Percentiles rank a stretch among this genome's conserved stretches.
Conservation (phyloP, 2,113 vertebrate genomes). For the Mastomys coucha region DNA sequence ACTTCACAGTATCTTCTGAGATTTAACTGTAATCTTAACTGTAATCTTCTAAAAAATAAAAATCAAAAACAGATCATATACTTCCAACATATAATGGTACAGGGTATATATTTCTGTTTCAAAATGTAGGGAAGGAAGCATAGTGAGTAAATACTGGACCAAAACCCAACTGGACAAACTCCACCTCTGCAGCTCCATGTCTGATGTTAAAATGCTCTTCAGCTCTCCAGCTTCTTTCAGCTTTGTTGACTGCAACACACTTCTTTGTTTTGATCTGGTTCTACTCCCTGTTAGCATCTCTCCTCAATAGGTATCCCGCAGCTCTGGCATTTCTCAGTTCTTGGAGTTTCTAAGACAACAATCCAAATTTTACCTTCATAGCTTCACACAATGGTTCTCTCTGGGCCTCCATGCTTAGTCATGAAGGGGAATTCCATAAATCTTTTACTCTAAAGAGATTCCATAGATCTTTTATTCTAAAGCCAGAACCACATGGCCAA, state of each 20-base stretch:
- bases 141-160: not conserved
- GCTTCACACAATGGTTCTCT: not conserved
- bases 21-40: not conserved
- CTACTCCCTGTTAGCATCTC: not conserved
- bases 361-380: not conserved
- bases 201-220: not conserved
- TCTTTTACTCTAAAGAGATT: too few species aligned
- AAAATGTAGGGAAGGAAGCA: not conserved
- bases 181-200: not conserved
- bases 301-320: not conserved
- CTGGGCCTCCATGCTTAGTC: too few species aligned
- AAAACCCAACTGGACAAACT: not conserved
- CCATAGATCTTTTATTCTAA: not conserved
- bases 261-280: not conserved
- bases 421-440: too few species aligned
- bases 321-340: not conserved
- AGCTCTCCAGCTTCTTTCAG: not conserved
- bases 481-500: not conserved
- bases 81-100: not conserved
- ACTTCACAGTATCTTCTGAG: not conserved
- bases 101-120: not conserved
- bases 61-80: not conserved
- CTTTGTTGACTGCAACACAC: not conserved
- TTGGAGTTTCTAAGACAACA: not conserved
- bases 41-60: not conserved